Evolutionary conservation across 2,113 vertebrate species (phyloP).

Genomic region (Tragelaphus strepsiceros): DNA sequence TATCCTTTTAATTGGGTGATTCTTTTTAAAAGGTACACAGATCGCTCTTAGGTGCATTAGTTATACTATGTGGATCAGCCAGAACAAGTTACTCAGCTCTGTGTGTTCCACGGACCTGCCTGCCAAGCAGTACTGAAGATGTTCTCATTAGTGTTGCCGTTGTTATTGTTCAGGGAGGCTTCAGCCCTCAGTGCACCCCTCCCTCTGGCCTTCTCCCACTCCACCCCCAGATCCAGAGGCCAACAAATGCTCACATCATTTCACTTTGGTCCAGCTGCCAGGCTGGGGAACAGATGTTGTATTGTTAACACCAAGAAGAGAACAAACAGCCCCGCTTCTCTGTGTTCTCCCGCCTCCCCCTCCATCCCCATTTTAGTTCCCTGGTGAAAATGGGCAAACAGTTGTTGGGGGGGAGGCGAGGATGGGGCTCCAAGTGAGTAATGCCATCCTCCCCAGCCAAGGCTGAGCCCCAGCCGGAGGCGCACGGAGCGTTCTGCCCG

Average conservation of each 20-base stretch:
- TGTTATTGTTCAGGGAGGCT: constrained; percentile 43
- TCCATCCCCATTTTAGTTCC: neutral
- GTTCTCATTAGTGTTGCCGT: constrained; percentile 44
- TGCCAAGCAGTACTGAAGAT: neutral
- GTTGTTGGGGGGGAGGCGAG: neutral
- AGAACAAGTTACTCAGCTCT: neutral
- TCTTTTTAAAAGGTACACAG: neutral
- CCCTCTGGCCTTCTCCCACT: constrained; percentile 13
- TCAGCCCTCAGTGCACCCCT: neutral
- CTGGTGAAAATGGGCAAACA: constrained; percentile 48
- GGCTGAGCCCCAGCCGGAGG: neutral
- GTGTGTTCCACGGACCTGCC: neutral
- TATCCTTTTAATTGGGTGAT: constrained; percentile 17
- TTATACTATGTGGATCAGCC: neutral
- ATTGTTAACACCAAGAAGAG: constrained; percentile 78
- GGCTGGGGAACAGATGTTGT: constrained; percentile 81
- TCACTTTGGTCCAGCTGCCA: constrained; percentile 78
- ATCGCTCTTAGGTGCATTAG: accelerated
- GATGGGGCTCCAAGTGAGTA: constrained; percentile 13
- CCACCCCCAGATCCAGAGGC: constrained; percentile 58
- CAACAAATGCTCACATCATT: constrained; percentile 79
- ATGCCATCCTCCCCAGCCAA: neutral
- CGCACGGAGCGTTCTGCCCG: neutral
- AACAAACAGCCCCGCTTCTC: constrained; percentile 66
- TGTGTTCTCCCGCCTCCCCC: neutral